Evolutionary conservation across 2,888 invertebrate species (phyloP).

Genomic region (Morinoia aosen): DNA sequence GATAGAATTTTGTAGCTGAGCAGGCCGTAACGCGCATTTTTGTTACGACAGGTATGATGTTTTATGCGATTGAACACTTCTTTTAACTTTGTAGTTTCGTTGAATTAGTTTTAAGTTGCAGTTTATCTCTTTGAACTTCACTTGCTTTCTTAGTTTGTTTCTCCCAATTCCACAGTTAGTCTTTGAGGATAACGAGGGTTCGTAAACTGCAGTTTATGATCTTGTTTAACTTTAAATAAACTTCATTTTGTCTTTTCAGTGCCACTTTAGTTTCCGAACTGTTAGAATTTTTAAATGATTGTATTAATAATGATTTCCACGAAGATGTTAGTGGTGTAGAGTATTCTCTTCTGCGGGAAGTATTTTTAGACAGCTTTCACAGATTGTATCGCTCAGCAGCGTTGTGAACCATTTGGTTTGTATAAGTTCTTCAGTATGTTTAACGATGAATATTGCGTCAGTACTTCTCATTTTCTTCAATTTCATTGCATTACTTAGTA

Average conservation of each 20-base stretch:
- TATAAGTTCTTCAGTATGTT: neutral
- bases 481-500: neutral
- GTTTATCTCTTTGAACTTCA: neutral
- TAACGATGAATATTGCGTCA: neutral
- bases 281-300: neutral
- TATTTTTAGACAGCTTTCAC: neutral
- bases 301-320: neutral
- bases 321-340: neutral
- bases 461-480: neutral
- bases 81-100: neutral
- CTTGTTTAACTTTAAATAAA: neutral
- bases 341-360: neutral
- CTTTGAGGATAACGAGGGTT: neutral
- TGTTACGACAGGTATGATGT: neutral
- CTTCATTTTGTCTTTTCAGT: neutral
- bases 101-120: neutral
- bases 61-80: neutral
- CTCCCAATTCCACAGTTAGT: neutral
- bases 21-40: neutral
- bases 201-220: neutral
- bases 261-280: neutral
- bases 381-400: neutral
- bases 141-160: neutral
- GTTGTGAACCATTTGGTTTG: neutral
- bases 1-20: neutral